Conservation (phyloP, 2,113 vertebrate species). For the Sinosuthora webbiana region DNA sequence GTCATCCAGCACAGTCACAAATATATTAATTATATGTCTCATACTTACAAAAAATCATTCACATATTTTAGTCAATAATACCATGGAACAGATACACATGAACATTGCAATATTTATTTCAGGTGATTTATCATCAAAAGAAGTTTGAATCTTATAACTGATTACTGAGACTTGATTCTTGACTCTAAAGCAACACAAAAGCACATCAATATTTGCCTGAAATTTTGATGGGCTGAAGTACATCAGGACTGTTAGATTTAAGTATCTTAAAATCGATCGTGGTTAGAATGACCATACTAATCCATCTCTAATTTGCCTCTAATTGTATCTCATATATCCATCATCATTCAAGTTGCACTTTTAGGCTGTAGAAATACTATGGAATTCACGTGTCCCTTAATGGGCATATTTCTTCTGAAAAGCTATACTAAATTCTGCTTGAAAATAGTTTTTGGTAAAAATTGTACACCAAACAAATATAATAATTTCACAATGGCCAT, state of each 20-base stretch:
- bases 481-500: neutral
- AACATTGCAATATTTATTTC: neutral
- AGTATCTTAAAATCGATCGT: neutral
- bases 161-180: neutral
- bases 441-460: neutral
- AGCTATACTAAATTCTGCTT: neutral
- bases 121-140: neutral
- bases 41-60: neutral
- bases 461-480: neutral
- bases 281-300: neutral
- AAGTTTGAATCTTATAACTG: neutral
- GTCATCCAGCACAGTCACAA: neutral
- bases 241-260: neutral
- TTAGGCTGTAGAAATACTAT: neutral
- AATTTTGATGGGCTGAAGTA: neutral
- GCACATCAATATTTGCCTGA: neutral
- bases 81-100: neutral
- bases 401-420: neutral
- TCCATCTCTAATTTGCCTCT: neutral
- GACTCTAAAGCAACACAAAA: neutral
- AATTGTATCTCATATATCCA: neutral
- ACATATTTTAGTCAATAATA: neutral
- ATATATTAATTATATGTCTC: neutral
- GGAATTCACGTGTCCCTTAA: neutral
- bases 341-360: neutral